A percentile compares a stretch with the other conserved stretches of the same genome.
Conservation (phyloP, 2,113 vertebrate genomes). For the Stegastes partitus region DNA sequence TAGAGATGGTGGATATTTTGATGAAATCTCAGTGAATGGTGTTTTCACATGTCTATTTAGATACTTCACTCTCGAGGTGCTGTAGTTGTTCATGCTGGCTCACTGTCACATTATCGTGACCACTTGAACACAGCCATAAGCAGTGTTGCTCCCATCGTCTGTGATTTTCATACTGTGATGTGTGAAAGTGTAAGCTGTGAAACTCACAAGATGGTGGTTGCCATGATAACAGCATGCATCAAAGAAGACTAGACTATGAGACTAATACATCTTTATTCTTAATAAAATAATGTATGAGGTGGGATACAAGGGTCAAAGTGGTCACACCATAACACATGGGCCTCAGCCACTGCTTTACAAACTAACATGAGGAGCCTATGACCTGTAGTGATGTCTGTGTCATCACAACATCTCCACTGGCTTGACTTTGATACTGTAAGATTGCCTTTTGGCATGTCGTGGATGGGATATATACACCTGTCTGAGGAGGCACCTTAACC, state of each 20-base stretch:
- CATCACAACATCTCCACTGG: conserved; percentile 39
- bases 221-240: conserved; percentile 18
- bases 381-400: conserved; percentile 27
- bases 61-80: background rate
- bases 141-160: background rate
- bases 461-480: conserved; percentile 74
- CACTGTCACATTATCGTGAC: background rate
- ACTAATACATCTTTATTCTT: conserved; percentile 79
- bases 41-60: background rate
- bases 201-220: background rate
- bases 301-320: conserved; percentile 57
- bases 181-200: background rate
- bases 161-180: background rate
- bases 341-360: conserved; percentile 47
- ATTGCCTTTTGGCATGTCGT: conserved; percentile 34
- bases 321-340: conserved; percentile 68
- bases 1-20: background rate
- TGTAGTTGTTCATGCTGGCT: background rate
- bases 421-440: conserved; percentile 32
- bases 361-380: conserved; percentile 42
- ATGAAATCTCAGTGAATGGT: background rate
- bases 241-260: conserved; percentile 24
- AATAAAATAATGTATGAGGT: conserved; percentile 78
- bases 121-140: background rate
- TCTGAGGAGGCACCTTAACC: conserved; percentile 51